Conservation (phyloP, 1,140 invertebrate genomes). For the Phocides pigmalion region DNA sequence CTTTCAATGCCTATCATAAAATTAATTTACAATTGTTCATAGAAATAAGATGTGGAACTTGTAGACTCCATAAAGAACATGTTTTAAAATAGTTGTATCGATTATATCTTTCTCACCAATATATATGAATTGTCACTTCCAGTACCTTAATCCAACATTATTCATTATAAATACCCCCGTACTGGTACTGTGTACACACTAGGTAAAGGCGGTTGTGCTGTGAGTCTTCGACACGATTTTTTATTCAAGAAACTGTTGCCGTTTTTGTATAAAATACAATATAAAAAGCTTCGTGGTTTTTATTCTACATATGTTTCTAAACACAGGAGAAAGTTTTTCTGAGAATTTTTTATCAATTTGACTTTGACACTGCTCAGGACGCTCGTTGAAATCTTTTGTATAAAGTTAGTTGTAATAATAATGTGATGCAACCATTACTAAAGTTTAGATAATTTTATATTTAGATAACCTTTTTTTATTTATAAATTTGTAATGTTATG, state of each 20-base stretch:
- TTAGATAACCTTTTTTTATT: too few species aligned
- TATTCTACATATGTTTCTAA: conserved; percentile 60
- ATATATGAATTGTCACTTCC: neutral
- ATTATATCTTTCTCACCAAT: neutral
- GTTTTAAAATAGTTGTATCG: neutral
- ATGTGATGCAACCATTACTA: neutral
- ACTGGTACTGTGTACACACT: conserved; percentile 28
- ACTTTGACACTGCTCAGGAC: neutral
- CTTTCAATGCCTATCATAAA: too few species aligned
- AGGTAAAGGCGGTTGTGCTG: conserved; percentile 10
- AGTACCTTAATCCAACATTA: conserved; percentile 8
- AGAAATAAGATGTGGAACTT: neutral
- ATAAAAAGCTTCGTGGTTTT: conserved; percentile 67
- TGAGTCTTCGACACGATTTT: conserved; percentile 47
- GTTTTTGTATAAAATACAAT: conserved; percentile 51
- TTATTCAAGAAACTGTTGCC: conserved; percentile 48
- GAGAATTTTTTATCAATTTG: conserved; percentile 1
- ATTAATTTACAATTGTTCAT: neutral
- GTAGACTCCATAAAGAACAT: neutral
- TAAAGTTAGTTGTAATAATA: conserved; percentile 9
- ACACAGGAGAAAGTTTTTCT: conserved; percentile 48
- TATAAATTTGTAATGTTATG: too few species aligned
- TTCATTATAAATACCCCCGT: neutral
- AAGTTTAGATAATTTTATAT: too few species aligned
- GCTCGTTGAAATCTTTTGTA: conserved; percentile 72